Percentiles rank a stretch among this genome's conserved stretches.
phyloP scores from a whole-genome alignment of 2,888 invertebrate genomes.

The Alentia gelatinosa region DNA sequence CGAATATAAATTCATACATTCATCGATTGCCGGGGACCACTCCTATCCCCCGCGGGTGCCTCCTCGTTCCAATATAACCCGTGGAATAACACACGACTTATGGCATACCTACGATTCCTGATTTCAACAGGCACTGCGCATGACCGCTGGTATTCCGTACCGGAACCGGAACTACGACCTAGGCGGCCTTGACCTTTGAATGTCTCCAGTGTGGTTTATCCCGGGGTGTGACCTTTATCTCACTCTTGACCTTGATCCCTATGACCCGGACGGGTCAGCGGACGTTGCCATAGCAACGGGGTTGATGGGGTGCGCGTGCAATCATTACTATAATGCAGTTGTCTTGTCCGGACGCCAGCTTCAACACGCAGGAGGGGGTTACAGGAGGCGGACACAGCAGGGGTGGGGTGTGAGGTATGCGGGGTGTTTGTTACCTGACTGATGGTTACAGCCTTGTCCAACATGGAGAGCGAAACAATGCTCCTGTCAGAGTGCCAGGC shows the following conservation, averaged over 20 bases:
- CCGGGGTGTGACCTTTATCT: neutral
- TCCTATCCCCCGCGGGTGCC: too few relatives aligned
- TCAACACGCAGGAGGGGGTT: neutral
- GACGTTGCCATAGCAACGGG: neutral
- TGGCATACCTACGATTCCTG: too few relatives aligned
- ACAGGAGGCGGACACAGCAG: neutral
- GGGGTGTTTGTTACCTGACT: conserved; percentile 9
- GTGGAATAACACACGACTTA: too few relatives aligned
- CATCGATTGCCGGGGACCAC: too few relatives aligned
- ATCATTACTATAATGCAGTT: conserved; percentile 21
- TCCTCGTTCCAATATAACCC: too few relatives aligned
- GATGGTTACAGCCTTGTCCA: neutral
- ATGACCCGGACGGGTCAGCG: neutral
- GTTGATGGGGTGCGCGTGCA: neutral
- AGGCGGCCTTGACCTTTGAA: too few relatives aligned
- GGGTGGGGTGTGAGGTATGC: neutral
- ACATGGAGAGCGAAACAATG: neutral
- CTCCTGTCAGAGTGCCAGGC: neutral
- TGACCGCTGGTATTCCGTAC: too few relatives aligned
- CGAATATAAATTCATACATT: too few relatives aligned
- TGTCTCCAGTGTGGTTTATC: too few relatives aligned
- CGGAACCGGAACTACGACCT: too few relatives aligned
- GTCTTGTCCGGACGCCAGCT: neutral
- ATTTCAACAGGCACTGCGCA: too few relatives aligned
- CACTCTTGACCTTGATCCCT: neutral